Base-by-base conservation (phyloP, 2,888 invertebrate species). In the Subacronicta megacephala region DNA sequence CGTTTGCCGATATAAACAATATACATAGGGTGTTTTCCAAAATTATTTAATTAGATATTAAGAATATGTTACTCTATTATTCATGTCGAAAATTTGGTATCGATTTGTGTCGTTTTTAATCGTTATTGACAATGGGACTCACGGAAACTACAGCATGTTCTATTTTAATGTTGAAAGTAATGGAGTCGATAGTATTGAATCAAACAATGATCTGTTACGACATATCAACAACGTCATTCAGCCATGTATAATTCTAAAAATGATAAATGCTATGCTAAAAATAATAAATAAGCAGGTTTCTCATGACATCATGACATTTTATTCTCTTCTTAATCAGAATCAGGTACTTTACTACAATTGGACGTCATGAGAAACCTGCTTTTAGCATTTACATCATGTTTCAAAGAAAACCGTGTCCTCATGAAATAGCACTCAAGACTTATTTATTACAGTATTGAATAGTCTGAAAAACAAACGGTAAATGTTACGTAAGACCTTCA, bases 371-470 rank as follows among this genome's bases (percentile, higher is more conserved):
- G 31, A 51, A 55, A 36, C 42, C 17, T 40, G 36, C 29, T 29
- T 31, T 54, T 17, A 43, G 38, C n/a, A 45, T 38, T 31, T 31
- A 51, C 42, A 44, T 51, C 17, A 38, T 38, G 12, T 26, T 36
- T 50, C 42, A 46, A 50, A 54, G 49, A 40, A 46, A 66, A 50
- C 35, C 29, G 16, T 17, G 45, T 54, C 68, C 38, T 36, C 50
- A 36, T 13, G 20, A 38, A 40, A 29, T 17, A 6, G 10, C 15
- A 45, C 18, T 38, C 13, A 23, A n/a, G 4, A 20, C 17, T 53
- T 46, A 54, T 50, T 50, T 50, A 43, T 61, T 26, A 33, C 18
- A 10, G 26, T 35, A 51, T 40, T 36, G 23, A 17, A 18, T 50
- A 12, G n/a, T 16, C 13, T 41, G 13, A 29, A 44, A 16, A 41